A percentile compares a stretch with the other conserved stretches of the same genome.
Evolutionary conservation across 1,140 invertebrate species (phyloP).

Genomic region (Caenorhabditis inopinata): DNA sequence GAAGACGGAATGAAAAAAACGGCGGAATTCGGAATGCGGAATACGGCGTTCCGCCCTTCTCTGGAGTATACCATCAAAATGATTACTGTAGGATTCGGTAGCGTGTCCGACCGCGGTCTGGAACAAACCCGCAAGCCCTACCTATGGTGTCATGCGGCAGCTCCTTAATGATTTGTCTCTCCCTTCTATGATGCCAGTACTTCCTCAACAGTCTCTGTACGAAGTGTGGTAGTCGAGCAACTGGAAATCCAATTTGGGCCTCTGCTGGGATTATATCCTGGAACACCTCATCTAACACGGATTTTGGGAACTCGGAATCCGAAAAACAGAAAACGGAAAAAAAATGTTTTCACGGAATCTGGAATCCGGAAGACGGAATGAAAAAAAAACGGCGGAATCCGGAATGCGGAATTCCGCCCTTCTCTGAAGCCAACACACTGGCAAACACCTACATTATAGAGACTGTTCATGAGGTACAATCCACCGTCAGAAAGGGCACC

Average conservation of each 20-base stretch:
- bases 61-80: too few relatives aligned
- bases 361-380: neutral
- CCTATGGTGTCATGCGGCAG: slow-evolving; percentile 5
- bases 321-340: neutral
- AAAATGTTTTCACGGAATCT: neutral
- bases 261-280: neutral
- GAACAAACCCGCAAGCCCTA: too few relatives aligned
- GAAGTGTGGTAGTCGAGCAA: neutral
- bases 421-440: slow-evolving; percentile 52
- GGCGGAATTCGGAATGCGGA: too few relatives aligned
- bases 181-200: neutral
- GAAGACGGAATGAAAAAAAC: too few relatives aligned
- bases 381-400: too few relatives aligned
- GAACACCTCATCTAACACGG: neutral
- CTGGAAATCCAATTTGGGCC: slow-evolving; percentile 1
- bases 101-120: too few relatives aligned
- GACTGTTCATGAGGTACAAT: slow-evolving; percentile 46
- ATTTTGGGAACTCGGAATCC: too few relatives aligned
- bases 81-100: too few relatives aligned
- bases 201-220: neutral
- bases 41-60: too few relatives aligned
- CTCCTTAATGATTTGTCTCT: slow-evolving; percentile 14
- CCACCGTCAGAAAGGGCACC: slow-evolving; percentile 55
- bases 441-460: neutral
- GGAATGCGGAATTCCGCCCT: neutral